phyloP scores from a whole-genome alignment of 1,140 invertebrate species.

The Hormaphis cornu region DNA sequence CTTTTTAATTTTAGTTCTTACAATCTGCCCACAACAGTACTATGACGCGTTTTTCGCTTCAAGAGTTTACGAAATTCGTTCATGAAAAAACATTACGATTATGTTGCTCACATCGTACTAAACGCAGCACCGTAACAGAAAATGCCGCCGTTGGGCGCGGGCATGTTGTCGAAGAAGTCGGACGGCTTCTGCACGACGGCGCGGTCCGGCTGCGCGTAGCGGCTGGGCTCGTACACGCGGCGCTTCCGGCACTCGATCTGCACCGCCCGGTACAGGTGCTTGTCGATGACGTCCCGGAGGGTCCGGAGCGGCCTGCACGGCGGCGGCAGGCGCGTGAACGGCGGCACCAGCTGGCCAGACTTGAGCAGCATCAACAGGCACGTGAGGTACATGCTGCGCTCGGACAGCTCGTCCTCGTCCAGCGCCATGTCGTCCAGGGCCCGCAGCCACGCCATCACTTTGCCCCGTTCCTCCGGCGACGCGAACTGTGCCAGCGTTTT shows the following conservation, averaged over 20 bases:
- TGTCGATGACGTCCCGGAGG: conserved; percentile 10
- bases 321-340: not conserved
- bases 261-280: not conserved
- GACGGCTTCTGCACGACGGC: not conserved
- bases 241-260: not conserved
- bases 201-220: not conserved
- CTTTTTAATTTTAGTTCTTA: too few relatives aligned
- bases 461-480: not conserved
- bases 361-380: not conserved
- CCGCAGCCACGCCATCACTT: not conserved
- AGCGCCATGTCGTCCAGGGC: not conserved
- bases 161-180: not conserved
- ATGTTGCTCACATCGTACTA: too few relatives aligned
- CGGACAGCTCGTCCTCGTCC: conserved; percentile 6
- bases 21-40: too few relatives aligned
- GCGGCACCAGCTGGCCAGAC: not conserved
- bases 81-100: too few relatives aligned
- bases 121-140: not conserved
- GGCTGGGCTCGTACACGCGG: not conserved
- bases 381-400: not conserved
- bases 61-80: too few relatives aligned
- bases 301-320: not conserved
- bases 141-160: not conserved
- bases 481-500: not conserved
- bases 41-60: too few relatives aligned